Conservation (phyloP, 1,140 invertebrate genomes). For the Teleopsis dalmanni region DNA sequence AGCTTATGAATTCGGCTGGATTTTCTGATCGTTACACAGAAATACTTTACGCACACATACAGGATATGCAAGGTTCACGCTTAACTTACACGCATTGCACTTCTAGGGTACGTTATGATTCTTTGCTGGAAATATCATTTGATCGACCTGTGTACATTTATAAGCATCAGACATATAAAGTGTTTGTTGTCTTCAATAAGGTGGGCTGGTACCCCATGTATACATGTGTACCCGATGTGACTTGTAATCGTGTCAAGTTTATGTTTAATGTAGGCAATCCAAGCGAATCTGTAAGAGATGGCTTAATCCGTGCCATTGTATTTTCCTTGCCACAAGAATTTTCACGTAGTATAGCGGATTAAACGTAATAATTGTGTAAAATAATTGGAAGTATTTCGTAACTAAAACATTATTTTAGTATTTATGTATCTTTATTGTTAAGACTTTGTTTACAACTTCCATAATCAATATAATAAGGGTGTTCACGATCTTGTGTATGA, state of each 20-base stretch:
- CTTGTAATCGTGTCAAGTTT: constrained; percentile 62
- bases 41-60: constrained; percentile 68
- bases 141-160: constrained; percentile 68
- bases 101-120: constrained; percentile 57
- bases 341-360: constrained; percentile 27
- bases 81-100: constrained; percentile 75
- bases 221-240: constrained; percentile 51
- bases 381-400: no score
- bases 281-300: constrained; percentile 59
- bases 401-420: no score
- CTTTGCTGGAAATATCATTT: constrained; percentile 67
- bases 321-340: constrained; percentile 48
- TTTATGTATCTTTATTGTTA: no score
- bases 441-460: no score
- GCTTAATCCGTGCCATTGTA: constrained; percentile 66
- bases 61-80: constrained; percentile 65
- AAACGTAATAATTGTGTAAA: no score
- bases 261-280: constrained; percentile 62
- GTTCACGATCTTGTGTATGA: no score
- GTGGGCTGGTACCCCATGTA: constrained; percentile 69
- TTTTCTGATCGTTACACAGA: constrained; percentile 56
- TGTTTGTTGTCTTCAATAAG: constrained; percentile 74
- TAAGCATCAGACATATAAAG: constrained; percentile 67
- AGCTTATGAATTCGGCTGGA: constrained; percentile 42
- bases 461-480: no score